phyloP scores from a whole-genome alignment of 2,888 invertebrate species.

The Hyppa rectilinea region DNA sequence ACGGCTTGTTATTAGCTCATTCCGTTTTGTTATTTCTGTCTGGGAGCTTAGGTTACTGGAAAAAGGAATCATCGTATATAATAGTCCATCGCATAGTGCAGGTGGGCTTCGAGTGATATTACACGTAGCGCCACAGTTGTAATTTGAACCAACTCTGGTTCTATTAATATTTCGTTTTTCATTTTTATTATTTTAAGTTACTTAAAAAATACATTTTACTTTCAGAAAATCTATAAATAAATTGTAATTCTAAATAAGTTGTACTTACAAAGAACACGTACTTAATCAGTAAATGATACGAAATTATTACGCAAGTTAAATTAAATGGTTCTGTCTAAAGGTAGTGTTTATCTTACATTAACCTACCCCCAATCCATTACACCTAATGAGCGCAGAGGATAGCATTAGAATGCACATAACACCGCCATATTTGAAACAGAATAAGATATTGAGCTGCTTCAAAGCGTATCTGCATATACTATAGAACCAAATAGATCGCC shows the following conservation, averaged over 20 bases:
- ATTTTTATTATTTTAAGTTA: no score
- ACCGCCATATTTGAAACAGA: conserved; percentile 67
- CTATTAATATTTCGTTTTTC: no score
- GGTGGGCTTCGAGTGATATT: no score
- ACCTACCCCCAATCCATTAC: neutral
- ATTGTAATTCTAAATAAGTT: neutral
- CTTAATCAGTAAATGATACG: neutral
- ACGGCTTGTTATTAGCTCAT: neutral
- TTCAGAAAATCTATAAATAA: no score
- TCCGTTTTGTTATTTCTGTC: neutral
- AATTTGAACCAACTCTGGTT: no score
- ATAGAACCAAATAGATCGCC: conserved; percentile 64
- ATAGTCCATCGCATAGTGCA: no score
- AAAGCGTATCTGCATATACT: conserved; percentile 70
- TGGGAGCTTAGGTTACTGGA: neutral
- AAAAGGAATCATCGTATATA: neutral
- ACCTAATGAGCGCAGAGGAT: conserved; percentile 15
- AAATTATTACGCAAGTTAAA: no score
- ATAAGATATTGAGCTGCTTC: conserved; percentile 70
- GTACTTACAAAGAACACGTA: neutral
- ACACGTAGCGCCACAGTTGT: no score
- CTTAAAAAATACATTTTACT: no score
- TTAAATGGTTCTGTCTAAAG: neutral
- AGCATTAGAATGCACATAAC: conserved; percentile 40
- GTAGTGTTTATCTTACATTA: no score